These are phyloP conservation scores for Elephas maximus DNA, from an alignment of 2,113 vertebrate species.

Conservation along the genomic window DNA sequence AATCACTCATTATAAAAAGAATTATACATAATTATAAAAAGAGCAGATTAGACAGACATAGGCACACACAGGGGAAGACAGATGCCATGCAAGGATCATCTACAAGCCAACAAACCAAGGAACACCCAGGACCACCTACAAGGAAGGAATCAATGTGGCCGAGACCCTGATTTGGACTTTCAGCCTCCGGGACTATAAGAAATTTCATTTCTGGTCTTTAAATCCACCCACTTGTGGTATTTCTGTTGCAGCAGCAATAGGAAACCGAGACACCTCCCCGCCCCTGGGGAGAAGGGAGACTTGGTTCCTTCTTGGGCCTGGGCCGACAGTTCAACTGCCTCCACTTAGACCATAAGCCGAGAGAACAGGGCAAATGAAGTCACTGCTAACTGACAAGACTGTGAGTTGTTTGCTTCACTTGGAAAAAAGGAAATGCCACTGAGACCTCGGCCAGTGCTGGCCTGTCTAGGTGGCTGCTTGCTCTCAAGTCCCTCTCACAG, in stretches of 20 bases:
- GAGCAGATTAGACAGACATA: too few species aligned
- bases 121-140: too few species aligned
- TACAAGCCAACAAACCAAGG: too few species aligned
- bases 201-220: not conserved
- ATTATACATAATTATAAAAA: too few species aligned
- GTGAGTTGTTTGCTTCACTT: not conserved
- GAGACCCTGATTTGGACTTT: too few species aligned
- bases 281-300: not conserved
- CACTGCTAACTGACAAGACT: not conserved
- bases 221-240: not conserved
- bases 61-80: too few species aligned
- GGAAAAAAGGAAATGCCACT: not conserved
- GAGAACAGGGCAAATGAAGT: not conserved
- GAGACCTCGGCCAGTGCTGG: not conserved
- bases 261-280: not conserved
- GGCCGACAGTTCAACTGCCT: not conserved
- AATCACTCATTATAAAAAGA: too few species aligned
- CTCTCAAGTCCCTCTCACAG: not conserved
- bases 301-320: not conserved
- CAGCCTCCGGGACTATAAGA: not conserved
- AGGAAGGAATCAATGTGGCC: too few species aligned
- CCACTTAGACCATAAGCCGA: not conserved
- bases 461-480: not conserved
- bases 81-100: too few species aligned
- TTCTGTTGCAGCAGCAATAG: not conserved